A percentile compares a stretch with the other conserved stretches of the same genome.
These are phyloP conservation scores for Aphidius ervi DNA, from an alignment of 1,140 invertebrate species.

Conservation along the genomic window DNA sequence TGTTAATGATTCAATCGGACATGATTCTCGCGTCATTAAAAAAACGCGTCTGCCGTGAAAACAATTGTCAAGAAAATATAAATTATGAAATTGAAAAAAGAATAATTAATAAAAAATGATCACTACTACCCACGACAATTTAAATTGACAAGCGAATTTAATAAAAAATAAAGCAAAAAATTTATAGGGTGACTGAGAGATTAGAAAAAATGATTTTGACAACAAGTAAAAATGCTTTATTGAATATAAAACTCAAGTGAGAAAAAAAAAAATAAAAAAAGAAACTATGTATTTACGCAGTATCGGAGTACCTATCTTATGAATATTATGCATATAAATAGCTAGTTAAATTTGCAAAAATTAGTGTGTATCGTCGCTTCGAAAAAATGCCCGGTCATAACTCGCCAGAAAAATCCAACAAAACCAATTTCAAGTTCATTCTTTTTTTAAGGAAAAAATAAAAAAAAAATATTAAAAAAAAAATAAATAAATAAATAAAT, in stretches of 20 bases:
- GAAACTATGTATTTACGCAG: slow-evolving; percentile 42
- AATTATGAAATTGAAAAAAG: too few relatives aligned
- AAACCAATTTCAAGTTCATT: slow-evolving; percentile 50
- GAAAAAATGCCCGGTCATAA: slow-evolving; percentile 48
- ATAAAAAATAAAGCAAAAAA: too few relatives aligned
- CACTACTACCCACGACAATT: too few relatives aligned
- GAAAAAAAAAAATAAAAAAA: slow-evolving; percentile 21
- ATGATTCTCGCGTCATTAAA: too few relatives aligned
- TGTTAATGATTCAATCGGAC: too few relatives aligned
- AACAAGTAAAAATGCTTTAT: slow-evolving; percentile 11
- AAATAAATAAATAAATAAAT: too few relatives aligned
- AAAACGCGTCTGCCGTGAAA: too few relatives aligned
- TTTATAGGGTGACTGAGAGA: slow-evolving; percentile 9
- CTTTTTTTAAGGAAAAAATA: slow-evolving; percentile 48
- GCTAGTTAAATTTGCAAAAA: slow-evolving; percentile 48
- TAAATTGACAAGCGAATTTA: too few relatives aligned
- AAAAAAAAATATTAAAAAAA: too few relatives aligned
- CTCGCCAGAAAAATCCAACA: slow-evolving; percentile 43
- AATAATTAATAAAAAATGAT: too few relatives aligned
- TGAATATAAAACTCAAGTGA: slow-evolving; percentile 17
- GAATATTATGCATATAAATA: slow-evolving; percentile 47
- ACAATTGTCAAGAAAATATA: too few relatives aligned
- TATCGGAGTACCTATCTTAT: slow-evolving; percentile 46
- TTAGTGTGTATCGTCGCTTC: slow-evolving; percentile 51
- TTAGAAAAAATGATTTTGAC: not conserved